phyloP scores from a whole-genome alignment of 2,113 vertebrate species.

The Chascanopsetta lugubris region DNA sequence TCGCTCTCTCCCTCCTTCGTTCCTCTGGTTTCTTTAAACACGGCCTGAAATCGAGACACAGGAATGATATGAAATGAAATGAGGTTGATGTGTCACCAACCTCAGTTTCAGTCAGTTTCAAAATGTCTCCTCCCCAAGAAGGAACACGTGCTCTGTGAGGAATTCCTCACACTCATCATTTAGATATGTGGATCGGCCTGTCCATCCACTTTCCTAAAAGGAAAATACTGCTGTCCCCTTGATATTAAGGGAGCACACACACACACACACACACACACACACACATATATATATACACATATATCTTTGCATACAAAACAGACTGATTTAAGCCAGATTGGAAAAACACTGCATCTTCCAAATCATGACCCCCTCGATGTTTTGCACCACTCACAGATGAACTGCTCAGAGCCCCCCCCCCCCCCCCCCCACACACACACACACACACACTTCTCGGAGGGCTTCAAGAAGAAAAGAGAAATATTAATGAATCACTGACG shows the following conservation, averaged over 20 bases:
- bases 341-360: constrained; percentile 5
- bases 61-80: neutral
- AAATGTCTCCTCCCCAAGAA: constrained; percentile 32
- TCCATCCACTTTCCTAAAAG: constrained; percentile 62
- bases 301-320: constrained; percentile 17
- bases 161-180: constrained; percentile 68
- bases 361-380: constrained; percentile 11
- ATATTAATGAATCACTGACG: constrained; percentile 24
- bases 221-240: constrained; percentile 23
- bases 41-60: neutral
- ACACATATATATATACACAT: too few species aligned
- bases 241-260: constrained; percentile 19
- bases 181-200: constrained; percentile 71
- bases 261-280: neutral
- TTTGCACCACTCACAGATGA: neutral
- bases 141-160: constrained; percentile 24
- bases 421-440: too few species aligned
- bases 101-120: neutral
- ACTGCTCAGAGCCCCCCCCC: neutral
- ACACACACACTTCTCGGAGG: neutral
- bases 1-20: neutral
- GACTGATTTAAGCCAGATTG: neutral
- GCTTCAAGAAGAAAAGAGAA: constrained; percentile 6
- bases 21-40: constrained; percentile 4
- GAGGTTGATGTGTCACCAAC: too few species aligned